A percentile compares a stretch with the other conserved stretches of the same genome.
These are phyloP conservation scores for Julus scanicus DNA, from an alignment of 2,888 invertebrate species.

Conservation along the genomic window DNA sequence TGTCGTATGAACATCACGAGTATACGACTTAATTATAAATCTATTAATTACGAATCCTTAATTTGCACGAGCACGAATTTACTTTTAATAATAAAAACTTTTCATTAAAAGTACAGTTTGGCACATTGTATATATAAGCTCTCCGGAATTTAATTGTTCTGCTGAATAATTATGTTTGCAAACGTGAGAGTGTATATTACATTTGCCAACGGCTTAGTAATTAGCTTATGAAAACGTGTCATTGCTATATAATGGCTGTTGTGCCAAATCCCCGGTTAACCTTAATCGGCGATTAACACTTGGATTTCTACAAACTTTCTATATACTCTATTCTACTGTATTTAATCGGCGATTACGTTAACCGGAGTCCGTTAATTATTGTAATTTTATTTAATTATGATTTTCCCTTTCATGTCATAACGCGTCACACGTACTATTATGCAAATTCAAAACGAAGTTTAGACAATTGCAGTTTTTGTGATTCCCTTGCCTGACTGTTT, in stretches of 20 bases:
- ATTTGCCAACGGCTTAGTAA: not conserved
- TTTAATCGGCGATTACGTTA: not conserved
- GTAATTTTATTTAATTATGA: not conserved
- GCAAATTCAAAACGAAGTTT: not conserved
- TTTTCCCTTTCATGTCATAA: not conserved
- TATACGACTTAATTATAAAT: not conserved
- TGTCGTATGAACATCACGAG: not conserved
- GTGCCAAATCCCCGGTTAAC: not conserved
- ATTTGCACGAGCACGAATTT: not conserved
- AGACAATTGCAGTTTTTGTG: not conserved
- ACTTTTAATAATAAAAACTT: not conserved
- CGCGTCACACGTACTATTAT: not conserved
- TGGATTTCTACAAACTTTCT: too few relatives aligned
- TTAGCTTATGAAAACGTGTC: not conserved
- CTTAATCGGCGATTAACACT: not conserved
- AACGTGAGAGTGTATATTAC: not conserved
- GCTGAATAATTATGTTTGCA: conserved; percentile 5
- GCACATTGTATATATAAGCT: not conserved
- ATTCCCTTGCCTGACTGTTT: not conserved
- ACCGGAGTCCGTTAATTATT: not conserved
- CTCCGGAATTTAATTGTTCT: not conserved
- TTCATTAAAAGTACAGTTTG: conserved; percentile 17
- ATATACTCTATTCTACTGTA: not conserved
- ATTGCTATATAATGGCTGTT: too few relatives aligned
- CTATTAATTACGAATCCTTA: not conserved